Percentiles rank a stretch among this genome's conserved stretches.
Evolutionary conservation across 2,113 vertebrate species (phyloP).

Genomic region (Bambusicola thoracicus): DNA sequence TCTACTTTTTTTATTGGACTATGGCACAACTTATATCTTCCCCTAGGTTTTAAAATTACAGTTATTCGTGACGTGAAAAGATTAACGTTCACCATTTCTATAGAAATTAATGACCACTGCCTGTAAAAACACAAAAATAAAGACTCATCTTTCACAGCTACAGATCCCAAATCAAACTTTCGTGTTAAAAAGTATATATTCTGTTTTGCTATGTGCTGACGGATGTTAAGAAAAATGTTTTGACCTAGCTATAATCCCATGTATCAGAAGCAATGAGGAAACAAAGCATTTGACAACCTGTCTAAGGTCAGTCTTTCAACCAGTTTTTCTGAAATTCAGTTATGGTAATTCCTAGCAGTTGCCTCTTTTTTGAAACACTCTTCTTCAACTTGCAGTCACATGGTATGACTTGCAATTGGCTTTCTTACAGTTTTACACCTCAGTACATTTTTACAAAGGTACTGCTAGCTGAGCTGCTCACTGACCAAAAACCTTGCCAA

Average conservation of each 20-base stretch:
- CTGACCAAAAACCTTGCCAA: neutral
- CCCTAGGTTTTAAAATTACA: neutral
- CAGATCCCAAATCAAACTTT: neutral
- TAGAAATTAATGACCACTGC: neutral
- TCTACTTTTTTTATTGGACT: neutral
- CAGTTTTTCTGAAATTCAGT: neutral
- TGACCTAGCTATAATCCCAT: neutral
- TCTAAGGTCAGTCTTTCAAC: neutral
- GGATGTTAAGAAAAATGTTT: neutral
- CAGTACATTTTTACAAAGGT: neutral
- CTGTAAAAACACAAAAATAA: neutral
- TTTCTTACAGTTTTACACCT: neutral
- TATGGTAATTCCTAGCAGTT: neutral
- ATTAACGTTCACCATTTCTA: neutral
- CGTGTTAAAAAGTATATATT: neutral
- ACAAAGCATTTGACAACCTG: neutral
- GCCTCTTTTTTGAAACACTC: neutral
- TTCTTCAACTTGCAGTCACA: neutral
- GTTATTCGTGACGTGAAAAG: neutral
- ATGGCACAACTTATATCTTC: neutral
- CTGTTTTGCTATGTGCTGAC: rapidly evolving
- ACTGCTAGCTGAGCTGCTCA: neutral
- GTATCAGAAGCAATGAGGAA: neutral
- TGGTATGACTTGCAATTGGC: neutral
- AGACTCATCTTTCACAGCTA: neutral